These are phyloP conservation scores for Anoplolepis gracilipes DNA, from an alignment of 1,140 invertebrate species.

Conservation along the genomic window DNA sequence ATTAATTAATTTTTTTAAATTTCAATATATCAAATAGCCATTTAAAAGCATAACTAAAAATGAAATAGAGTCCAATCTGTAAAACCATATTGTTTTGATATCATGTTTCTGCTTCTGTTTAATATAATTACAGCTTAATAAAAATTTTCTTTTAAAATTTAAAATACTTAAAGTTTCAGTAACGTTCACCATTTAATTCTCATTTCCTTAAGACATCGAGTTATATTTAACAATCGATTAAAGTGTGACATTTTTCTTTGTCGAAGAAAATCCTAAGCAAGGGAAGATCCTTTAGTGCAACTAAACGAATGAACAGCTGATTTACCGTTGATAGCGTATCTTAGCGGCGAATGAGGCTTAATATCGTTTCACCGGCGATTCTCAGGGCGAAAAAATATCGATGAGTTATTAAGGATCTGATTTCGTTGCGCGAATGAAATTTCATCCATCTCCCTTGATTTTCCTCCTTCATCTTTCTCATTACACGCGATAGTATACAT, in stretches of 20 bases:
- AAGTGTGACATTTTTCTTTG: neutral
- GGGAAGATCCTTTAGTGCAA: constrained; percentile 9
- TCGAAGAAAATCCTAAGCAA: constrained; percentile 7
- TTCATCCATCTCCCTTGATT: constrained; percentile 41
- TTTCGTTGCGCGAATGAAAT: constrained; percentile 67
- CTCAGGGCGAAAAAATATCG: constrained; percentile 65
- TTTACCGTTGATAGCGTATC: constrained; percentile 54
- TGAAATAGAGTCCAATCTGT: neutral
- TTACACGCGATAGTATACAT: constrained; percentile 24
- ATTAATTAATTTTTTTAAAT: neutral
- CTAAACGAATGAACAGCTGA: constrained; percentile 36
- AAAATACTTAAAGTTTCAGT: neutral
- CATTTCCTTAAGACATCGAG: constrained; percentile 28
- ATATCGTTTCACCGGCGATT: constrained; percentile 62
- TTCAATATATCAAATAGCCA: neutral
- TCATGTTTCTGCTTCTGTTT: neutral
- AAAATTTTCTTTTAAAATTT: constrained; percentile 5
- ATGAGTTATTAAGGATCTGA: constrained; percentile 69
- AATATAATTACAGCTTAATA: neutral
- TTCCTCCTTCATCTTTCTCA: neutral
- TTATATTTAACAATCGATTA: constrained; percentile 29
- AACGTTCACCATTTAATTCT: constrained; percentile 11
- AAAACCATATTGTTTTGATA: neutral
- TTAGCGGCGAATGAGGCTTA: constrained; percentile 63
- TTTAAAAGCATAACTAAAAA: neutral